Base-by-base conservation (phyloP, 2,888 invertebrate species). In the Tetramorium bicarinatum region DNA sequence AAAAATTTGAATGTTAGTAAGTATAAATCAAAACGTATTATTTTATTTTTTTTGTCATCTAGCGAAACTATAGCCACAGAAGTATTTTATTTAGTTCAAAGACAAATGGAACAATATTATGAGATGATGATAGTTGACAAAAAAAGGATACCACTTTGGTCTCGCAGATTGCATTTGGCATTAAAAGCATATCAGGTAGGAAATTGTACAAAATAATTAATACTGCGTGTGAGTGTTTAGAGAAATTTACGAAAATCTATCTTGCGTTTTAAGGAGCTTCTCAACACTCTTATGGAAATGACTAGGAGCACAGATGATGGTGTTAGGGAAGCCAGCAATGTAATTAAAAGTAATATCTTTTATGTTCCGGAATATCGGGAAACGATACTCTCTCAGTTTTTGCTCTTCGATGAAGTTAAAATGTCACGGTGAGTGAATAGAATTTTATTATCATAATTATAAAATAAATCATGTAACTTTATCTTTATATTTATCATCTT, bases 361-460 rank as follows among this genome's bases (percentile, higher is more conserved):
- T 99, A 99, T 95, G 97, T 99, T 66, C 96, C 98, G 91, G 99
- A 99, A 95, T 99, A 99, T 95, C 96, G 99, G 87, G 99, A 99
- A 95, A 97, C 98, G 89, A 96, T 98, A 92, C 95, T 98, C 82
- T 96, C 96, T 74, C 96, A 98, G 88, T 95, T 99, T 92, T 96
- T 97, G 88, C 97, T 96, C 92, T 99, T 97, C 95, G 97, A 99
- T 93, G 97, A 98, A 93, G 95, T 96, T 90, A 97, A 98, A 95
- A 97, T 98, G 96, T 97, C 99, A 84, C 97, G 97, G 98, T 97
- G 95, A 94, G 96, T 96, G 72, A 83, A 56, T 18, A 47, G 29
- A 56, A 49, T 25, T 52, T 56, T 21, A 9, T 21, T 9, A 44
- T 56, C 13, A 21, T 52, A 59, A 49, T 49, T 47, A 29, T 15